Evolutionary conservation across 2,888 invertebrate genomes (phyloP).

Genomic region (Drosophila quinaria): DNA sequence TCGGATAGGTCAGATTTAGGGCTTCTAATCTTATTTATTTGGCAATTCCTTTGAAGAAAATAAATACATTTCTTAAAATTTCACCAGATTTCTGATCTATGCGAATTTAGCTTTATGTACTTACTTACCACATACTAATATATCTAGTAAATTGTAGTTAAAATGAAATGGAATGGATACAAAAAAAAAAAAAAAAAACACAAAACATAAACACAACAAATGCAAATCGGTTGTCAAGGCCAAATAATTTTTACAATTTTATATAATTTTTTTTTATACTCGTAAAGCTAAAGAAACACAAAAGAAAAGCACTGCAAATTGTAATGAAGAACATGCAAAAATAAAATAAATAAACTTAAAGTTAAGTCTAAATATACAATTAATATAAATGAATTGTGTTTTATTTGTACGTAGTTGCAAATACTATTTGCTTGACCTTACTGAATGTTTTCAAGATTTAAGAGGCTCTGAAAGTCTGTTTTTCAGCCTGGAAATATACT

Average conservation of each 20-base stretch:
- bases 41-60: slow-evolving; percentile 3
- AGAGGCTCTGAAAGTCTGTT: no score
- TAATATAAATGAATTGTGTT: slow-evolving; percentile 38
- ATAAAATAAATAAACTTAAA: slow-evolving; percentile 45
- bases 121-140: slow-evolving; percentile 44
- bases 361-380: slow-evolving; percentile 45
- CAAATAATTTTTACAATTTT: slow-evolving; percentile 66
- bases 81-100: slow-evolving; percentile 46
- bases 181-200: slow-evolving; percentile 12
- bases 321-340: slow-evolving; percentile 50
- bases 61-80: slow-evolving; percentile 9
- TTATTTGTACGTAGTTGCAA: background rate
- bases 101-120: slow-evolving; percentile 53
- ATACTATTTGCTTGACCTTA: background rate
- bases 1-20: slow-evolving; percentile 48
- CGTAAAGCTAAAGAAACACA: slow-evolving; percentile 47
- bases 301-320: slow-evolving; percentile 37
- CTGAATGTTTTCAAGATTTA: no score
- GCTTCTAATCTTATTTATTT: slow-evolving; percentile 3
- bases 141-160: slow-evolving; percentile 67
- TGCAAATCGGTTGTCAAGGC: slow-evolving; percentile 67
- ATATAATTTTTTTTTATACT: slow-evolving; percentile 49
- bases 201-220: slow-evolving; percentile 34
- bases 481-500: no score
- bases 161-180: slow-evolving; percentile 46